Evolutionary conservation across 2,113 vertebrate genomes (phyloP), one percentile per base, ranked within the genome.

Genomic region (Ondatra zibethicus): DNA sequence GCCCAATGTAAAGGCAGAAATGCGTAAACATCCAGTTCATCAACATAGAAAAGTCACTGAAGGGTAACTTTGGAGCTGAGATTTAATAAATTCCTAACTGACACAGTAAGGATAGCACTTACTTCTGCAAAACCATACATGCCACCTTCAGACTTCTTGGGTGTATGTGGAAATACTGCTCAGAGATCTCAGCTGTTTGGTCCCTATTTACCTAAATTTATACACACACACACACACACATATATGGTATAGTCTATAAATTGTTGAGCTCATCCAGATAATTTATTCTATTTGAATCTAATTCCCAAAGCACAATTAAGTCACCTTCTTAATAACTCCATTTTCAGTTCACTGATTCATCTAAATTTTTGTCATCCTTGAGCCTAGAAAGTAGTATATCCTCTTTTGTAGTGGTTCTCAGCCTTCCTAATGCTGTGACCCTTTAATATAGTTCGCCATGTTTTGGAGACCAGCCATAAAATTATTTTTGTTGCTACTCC

Each of bases 221-320:
- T n/a, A n/a, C n/a, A n/a, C n/a, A n/a, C n/a, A n/a, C n/a, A n/a
- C n/a, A n/a, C n/a, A n/a, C n/a, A n/a, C n/a, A n/a, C n/a, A n/a
- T 29, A 66, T 29, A 82, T 42, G 39, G 29, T 75, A 23, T 78
- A 90, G 39, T 76, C 47, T 70, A 50, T 77, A 27, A 81, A 39
- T 86, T 97, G 96, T 88, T 72, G 84, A 88, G 19, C 42, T 84
- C 55, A 88, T 68, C 68, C 45, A 96, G 80, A 76, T 88, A 1
- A 39, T 90, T 90, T 76, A 80, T 25, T 94, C n/a, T 91, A 55
- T 92, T 94, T 88, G 36, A 96, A 50, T 93, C 11, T 75, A 88
- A 94, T 89, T 29, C 27, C 17, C 45, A 94, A 73, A 89, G 42
- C 42, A 90, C 92, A 96, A 68, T 91, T 17, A 95, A 89, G 73